Conservation (phyloP, 2,888 invertebrate species). For the Acrobasis repandana region DNA sequence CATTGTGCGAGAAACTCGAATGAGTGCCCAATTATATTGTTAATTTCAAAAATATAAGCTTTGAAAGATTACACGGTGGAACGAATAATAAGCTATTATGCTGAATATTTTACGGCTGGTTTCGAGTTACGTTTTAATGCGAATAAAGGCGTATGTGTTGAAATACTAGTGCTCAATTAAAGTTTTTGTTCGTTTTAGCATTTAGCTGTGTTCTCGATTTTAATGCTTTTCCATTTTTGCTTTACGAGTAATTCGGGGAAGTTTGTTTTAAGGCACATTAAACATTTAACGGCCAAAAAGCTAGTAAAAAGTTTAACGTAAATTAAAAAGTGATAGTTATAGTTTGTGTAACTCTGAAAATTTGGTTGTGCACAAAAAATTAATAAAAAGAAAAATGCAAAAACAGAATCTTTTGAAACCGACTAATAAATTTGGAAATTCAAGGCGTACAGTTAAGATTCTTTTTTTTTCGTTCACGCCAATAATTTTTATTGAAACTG, state of each 20-base stretch:
- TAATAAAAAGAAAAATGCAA: too few species aligned
- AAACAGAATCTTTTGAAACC: too few species aligned
- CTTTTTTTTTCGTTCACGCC: too few species aligned
- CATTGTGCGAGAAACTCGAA: conserved; percentile 61
- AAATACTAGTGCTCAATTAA: conserved; percentile 21
- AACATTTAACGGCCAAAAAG: not conserved
- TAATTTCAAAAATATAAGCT: conserved; percentile 80
- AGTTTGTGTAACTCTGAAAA: too few species aligned
- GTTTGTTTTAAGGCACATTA: not conserved
- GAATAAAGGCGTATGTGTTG: conserved; percentile 23
- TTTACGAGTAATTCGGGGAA: conserved; percentile 6
- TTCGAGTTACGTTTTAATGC: conserved; percentile 44
- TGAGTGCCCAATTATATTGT: conserved; percentile 82
- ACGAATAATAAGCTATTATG: conserved; percentile 78
- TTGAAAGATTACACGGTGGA: conserved; percentile 74
- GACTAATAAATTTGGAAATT: too few species aligned
- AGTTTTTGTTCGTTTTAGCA: conserved; percentile 14
- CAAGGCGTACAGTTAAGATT: too few species aligned
- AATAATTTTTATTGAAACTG: too few species aligned
- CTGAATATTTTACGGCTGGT: conserved; percentile 41
- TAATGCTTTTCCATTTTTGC: not conserved
- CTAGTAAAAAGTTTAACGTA: not conserved
- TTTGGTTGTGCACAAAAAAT: too few species aligned
- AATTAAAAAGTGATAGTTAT: not conserved
- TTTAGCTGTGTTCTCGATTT: not conserved